Evolutionary conservation across 2,888 invertebrate species (phyloP), one percentile per base, ranked within the genome.

Genomic region (Sturmia bella): DNA sequence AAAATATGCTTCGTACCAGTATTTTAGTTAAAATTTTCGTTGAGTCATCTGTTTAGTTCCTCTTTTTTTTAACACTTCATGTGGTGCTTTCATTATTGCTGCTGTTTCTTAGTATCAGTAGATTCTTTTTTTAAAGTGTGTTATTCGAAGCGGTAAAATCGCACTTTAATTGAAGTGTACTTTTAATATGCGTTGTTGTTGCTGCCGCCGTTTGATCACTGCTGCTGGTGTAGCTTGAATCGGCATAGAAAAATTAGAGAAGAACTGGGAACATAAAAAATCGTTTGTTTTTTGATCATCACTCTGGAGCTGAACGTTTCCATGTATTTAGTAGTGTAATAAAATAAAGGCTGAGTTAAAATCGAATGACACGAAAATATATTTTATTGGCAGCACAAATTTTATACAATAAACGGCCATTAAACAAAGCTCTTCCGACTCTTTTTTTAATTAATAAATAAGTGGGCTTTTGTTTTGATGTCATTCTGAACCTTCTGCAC

Each of bases 91-190:
- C 32, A n/a, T 43, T 70, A 52, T 61, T 41, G 37, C 52, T 52
- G 45, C 45, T 48, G 43, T 13, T 52, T 13, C 21, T 61, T 54
- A 15, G 32, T 27, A 43, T 63, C 32, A 61, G 43, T 63, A 32
- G 3, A 73, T 45, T 73, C n/a, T n/a, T n/a, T 57, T 72, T 50
- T 57, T 57, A 61, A 69, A 19, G 63, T 24, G 27, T 54, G 48
- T 37, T 72, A 19, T 41, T 56, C 24, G 39, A 57, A 45, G 77
- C 57, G 70, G 75, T 64, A 50, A 78, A 78, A 64, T 72, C 70
- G 70, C 52, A 72, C 72, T 66, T 72, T 78, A 78, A 78, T 78
- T 78, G 77, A 70, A 77, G 70, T 63, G 63, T 76, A 76, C 27
- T 56, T 61, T 63, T 61, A 43, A 11, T 45, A 1, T 24, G 24